Conservation (phyloP, 2,888 invertebrate genomes). For the Tachina lurida region DNA sequence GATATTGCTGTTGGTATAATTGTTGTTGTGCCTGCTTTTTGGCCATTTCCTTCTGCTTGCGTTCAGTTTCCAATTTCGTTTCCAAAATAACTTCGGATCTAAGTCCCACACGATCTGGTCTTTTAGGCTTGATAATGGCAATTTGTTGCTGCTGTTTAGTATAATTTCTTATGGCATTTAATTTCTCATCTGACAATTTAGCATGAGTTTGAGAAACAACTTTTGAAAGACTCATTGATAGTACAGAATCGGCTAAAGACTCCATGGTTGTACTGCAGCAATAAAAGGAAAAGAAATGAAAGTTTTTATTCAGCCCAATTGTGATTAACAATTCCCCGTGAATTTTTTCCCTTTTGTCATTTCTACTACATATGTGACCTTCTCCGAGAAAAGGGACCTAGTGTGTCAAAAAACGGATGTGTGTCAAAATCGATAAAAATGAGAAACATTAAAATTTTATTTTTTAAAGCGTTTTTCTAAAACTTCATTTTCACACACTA, state of each 20-base stretch:
- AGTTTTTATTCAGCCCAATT: neutral
- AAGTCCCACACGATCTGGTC: constrained; percentile 80
- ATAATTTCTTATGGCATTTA: constrained; percentile 77
- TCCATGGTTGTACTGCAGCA: constrained; percentile 77
- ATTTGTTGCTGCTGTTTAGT: constrained; percentile 76
- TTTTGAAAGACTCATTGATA: constrained; percentile 80
- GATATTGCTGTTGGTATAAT: constrained; percentile 26
- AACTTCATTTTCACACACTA: too few species aligned
- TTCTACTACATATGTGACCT: too few species aligned
- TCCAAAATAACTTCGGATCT: constrained; percentile 82
- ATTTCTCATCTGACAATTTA: constrained; percentile 77
- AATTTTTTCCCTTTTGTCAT: too few species aligned
- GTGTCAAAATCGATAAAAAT: too few species aligned
- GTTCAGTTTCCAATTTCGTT: constrained; percentile 77
- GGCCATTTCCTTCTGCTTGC: constrained; percentile 74
- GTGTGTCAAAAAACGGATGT: too few species aligned
- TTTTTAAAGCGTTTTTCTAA: too few species aligned
- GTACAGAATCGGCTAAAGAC: constrained; percentile 81
- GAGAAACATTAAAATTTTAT: too few species aligned
- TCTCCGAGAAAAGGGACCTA: too few species aligned
- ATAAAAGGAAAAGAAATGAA: neutral
- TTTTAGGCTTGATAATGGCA: constrained; percentile 79
- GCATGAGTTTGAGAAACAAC: constrained; percentile 77
- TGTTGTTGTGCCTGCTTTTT: constrained; percentile 62
- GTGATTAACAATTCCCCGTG: too few species aligned